Evolutionary conservation across 2,888 invertebrate species (phyloP), one percentile per base, ranked within the genome.

Genomic region (Pterostichus niger): DNA sequence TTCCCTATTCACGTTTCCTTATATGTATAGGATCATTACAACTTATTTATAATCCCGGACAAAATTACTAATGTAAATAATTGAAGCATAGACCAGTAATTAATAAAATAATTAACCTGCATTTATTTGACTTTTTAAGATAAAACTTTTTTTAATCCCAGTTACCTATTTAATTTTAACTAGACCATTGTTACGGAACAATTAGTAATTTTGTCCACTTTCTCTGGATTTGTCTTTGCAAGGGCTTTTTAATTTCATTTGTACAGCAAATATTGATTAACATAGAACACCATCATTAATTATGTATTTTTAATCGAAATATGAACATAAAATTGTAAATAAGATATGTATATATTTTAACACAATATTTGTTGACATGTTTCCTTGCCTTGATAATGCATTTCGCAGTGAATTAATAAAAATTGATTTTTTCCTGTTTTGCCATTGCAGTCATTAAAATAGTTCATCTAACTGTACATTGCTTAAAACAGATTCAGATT

Each of bases 351-450:
- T 56, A 77, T 77, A 77, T 77, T 77, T 56, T 77, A 77, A 17
- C 77, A 56, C 56, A 77, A 77, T 56, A 77, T 77, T 77, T 35
- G 54, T 40, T 40, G 24, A 13, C 7, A 75, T 49, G 15, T 56
- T 56, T 73, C 81, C 81, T 82, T 82, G 82, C 82, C 75, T 61
- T 82, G 82, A 81, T 81, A 44, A 59, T 75, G 56, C 61, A 59
- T 75, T 75, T 59, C 10, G 31, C 71, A 44, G 40, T 31, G 40
- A 49, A 80, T 64, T 59, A 56, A 77, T 17, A 17, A 0, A 61
- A 64, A 35, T 33, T 56, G 24, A 15, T 64, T 31, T 13, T 49
- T 75, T 56, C 44, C 35, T 40, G 17, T 33, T 75, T 56, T 56
- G 77, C 54, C 35, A 35, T 52, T 31, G 33, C 75, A 75, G 31